Evolutionary conservation across 2,888 invertebrate genomes (phyloP), one percentile per base, ranked within the genome.

Genomic region (Drosophila glabriapex): DNA sequence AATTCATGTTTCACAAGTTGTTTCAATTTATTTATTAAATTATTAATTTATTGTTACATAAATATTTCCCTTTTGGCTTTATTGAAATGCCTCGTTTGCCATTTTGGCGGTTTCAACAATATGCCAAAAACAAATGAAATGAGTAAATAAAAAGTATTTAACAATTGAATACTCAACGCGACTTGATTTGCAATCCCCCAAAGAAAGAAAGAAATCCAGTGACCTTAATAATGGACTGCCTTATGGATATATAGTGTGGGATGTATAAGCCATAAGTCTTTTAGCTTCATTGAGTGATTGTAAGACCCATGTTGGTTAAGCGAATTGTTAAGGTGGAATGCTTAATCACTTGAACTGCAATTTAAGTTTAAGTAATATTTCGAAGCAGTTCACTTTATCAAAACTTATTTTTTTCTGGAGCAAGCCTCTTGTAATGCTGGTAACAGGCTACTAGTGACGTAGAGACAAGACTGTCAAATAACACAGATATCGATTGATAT

Each of bases 111-210:
- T 46, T 31, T 28, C 37, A 41, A 52, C 52, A 78, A 77, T 59
- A 29, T 53, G 58, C 28, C 29, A 43, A 85, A 46, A 68, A 43
- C 16, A 67, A 58, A 43, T 19, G 25, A 54, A 66, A 41, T 65
- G 52, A 68, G 33, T 49, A 66, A 43, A 64, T 53, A 43, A 7
- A 35, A 66, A 66, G 65, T 54, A 64, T 64, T 73, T 55, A 63
- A 73, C 73, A 82, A 73, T 73, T 78, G 25, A 2, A 43, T 39
- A 61, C 19, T 67, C 41, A 46, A 37, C 14, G 19, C 14, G 22
- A 49, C 39, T 33, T 39, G 16, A 35, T 43, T 61, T 37, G 14
- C 52, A 37, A 43, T 72, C 28, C 25, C 25, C 35, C 31, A 31
- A 31, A 31, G 6, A 25, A 4, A 35, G 29, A 43, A 14, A 19